phyloP scores from a whole-genome alignment of 2,888 invertebrate species.

The Cantharis rufa region DNA sequence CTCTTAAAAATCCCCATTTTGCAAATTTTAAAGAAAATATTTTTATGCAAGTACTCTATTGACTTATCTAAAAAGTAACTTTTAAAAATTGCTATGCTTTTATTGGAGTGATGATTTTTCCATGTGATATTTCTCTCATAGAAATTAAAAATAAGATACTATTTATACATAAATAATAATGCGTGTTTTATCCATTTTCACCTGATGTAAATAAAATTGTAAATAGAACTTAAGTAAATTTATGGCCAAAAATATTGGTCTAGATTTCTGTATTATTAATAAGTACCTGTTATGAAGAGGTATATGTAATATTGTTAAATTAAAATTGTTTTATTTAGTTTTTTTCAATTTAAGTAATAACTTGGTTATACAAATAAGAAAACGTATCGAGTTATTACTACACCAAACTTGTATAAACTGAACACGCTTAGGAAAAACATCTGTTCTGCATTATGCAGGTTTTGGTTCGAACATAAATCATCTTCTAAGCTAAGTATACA shows the following conservation, averaged over 20 bases:
- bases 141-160: background rate
- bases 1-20: too few relatives aligned
- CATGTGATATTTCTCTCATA: background rate
- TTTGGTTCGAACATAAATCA: too few relatives aligned
- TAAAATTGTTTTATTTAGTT: background rate
- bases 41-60: too few relatives aligned
- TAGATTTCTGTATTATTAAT: background rate
- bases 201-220: background rate
- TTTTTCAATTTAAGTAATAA: background rate
- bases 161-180: background rate
- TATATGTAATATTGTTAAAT: background rate
- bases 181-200: background rate
- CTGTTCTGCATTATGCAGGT: too few relatives aligned
- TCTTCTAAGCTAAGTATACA: too few relatives aligned
- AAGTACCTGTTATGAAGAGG: background rate
- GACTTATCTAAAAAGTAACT: background rate
- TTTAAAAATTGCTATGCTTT: background rate
- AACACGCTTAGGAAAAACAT: too few relatives aligned
- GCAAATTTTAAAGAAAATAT: too few relatives aligned
- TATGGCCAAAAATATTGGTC: background rate
- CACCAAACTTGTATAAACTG: too few relatives aligned
- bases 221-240: background rate
- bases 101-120: background rate
- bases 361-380: background rate
- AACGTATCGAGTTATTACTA: too few relatives aligned